Evolutionary conservation across 2,797 vertebrate genomes (phyloP).

Genomic region (Forpus xanthops): DNA sequence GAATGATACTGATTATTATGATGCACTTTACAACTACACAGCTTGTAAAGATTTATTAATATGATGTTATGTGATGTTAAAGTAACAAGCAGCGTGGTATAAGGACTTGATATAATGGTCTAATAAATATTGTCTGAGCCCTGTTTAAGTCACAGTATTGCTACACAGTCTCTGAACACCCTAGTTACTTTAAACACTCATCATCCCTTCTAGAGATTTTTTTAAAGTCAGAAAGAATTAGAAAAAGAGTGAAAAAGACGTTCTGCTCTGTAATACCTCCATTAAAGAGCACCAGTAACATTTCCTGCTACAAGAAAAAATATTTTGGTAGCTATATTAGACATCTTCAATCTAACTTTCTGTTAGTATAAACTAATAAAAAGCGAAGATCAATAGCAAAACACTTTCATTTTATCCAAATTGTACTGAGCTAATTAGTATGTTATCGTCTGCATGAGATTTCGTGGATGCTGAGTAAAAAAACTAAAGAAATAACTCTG

Average conservation of each 20-base stretch:
- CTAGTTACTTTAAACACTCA: neutral
- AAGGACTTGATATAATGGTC: neutral
- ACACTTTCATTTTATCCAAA: neutral
- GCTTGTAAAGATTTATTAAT: slow-evolving; percentile 23
- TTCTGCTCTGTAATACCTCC: neutral
- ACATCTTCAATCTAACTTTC: neutral
- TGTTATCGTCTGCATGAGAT: neutral
- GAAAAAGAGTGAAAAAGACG: neutral
- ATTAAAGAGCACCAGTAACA: neutral
- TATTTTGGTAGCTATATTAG: neutral
- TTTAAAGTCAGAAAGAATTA: neutral
- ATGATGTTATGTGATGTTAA: neutral
- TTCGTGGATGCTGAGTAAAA: neutral
- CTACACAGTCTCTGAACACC: neutral
- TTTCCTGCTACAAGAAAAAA: neutral
- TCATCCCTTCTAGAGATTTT: neutral
- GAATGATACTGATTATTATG: neutral
- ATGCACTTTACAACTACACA: neutral
- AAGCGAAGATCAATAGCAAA: slow-evolving; percentile 4
- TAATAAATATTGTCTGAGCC: neutral
- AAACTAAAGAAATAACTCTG: neutral
- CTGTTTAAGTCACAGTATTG: neutral
- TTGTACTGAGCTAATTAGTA: neutral
- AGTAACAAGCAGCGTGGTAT: neutral
- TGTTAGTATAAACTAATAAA: neutral